These are phyloP conservation scores for Opisthograptis luteolata DNA, from an alignment of 2,888 invertebrate species.

Conservation along the genomic window DNA sequence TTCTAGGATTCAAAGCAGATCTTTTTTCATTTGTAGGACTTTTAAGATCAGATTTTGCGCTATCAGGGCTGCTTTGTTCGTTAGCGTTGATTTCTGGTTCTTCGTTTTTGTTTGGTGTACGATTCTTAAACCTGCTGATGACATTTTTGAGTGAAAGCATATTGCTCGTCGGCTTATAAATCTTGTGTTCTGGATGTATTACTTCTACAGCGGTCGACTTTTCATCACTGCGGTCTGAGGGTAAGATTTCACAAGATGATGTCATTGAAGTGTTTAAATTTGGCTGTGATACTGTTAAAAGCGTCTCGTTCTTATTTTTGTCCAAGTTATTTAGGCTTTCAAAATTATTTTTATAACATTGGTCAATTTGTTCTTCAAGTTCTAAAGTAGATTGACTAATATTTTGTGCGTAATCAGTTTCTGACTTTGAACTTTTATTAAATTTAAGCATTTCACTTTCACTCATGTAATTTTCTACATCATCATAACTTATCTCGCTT, in stretches of 20 bases:
- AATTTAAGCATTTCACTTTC: constrained; percentile 76
- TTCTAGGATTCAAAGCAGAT: constrained; percentile 73
- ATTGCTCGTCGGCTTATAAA: constrained; percentile 87
- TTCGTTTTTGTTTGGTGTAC: constrained; percentile 71
- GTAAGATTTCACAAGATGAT: constrained; percentile 82
- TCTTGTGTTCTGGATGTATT: constrained; percentile 92
- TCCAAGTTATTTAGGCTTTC: constrained; percentile 63
- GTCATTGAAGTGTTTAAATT: constrained; percentile 81
- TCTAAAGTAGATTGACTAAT: constrained; percentile 79
- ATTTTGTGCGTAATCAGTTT: constrained; percentile 65
- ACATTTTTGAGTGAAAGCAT: constrained; percentile 83
- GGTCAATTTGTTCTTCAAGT: constrained; percentile 78
- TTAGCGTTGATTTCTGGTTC: constrained; percentile 72
- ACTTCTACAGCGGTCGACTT: constrained; percentile 75
- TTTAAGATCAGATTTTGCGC: constrained; percentile 64
- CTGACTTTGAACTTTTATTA: constrained; percentile 63
- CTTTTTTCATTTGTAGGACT: constrained; percentile 73
- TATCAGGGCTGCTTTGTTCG: constrained; percentile 68
- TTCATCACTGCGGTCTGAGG: constrained; percentile 69
- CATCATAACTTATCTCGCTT: constrained; percentile 87
- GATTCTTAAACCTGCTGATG: constrained; percentile 80
- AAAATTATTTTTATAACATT: constrained; percentile 79
- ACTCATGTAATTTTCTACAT: constrained; percentile 85
- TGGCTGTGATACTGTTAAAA: constrained; percentile 64
- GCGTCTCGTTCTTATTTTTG: constrained; percentile 66